These are phyloP conservation scores for Pelecanus crispus DNA, from an alignment of 2,113 vertebrate genomes.

Conservation along the genomic window DNA sequence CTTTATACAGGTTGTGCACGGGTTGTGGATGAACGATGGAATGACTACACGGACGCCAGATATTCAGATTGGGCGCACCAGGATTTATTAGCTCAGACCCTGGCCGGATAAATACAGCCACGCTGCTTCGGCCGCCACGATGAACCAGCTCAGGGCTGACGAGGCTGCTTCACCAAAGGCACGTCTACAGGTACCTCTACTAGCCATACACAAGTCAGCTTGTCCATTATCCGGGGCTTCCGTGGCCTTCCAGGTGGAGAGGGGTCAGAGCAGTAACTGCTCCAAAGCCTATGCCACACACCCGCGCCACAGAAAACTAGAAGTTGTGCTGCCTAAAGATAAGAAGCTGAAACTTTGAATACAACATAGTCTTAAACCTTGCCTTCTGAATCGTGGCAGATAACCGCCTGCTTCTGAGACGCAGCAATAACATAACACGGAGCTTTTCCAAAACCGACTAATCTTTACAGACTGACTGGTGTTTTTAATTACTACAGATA, in stretches of 20 bases:
- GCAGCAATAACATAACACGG: neutral
- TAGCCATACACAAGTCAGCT: neutral
- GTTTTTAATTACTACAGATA: neutral
- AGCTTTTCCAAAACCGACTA: neutral
- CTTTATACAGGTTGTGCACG: neutral
- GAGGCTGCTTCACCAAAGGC: neutral
- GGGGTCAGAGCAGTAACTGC: neutral
- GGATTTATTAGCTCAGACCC: neutral
- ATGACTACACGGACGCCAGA: neutral
- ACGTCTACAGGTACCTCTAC: too few relatives aligned
- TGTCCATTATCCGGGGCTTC: neutral
- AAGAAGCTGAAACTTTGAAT: neutral
- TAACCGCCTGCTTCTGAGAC: neutral
- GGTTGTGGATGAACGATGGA: neutral
- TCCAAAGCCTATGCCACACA: neutral
- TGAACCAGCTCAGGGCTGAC: neutral
- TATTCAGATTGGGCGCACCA: too few relatives aligned
- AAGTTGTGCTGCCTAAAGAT: neutral
- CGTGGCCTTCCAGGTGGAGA: neutral
- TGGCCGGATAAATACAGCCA: neutral
- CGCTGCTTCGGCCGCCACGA: fast-evolving
- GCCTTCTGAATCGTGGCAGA: neutral
- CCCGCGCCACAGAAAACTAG: neutral
- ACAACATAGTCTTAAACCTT: neutral
- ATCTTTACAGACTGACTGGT: neutral